phyloP scores from a whole-genome alignment of 2,888 invertebrate species.

The Aethes cnicana region DNA sequence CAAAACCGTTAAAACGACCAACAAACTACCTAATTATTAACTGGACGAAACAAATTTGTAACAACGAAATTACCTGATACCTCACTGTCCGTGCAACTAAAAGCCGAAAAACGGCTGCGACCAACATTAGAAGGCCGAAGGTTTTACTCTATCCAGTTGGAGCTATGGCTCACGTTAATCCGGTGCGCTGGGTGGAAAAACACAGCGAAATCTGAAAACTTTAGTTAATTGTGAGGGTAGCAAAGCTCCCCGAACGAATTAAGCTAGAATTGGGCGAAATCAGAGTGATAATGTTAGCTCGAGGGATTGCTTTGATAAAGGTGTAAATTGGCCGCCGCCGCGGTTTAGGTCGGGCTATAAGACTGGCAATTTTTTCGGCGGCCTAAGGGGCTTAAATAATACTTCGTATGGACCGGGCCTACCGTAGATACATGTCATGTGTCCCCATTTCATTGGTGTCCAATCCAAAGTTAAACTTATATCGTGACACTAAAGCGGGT shows the following conservation, averaged over 20 bases:
- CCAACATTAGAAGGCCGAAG: conserved; percentile 19
- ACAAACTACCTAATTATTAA: conserved; percentile 18
- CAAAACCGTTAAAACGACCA: conserved; percentile 20
- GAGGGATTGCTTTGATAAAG: conserved; percentile 21
- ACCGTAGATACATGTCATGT: too few relatives aligned
- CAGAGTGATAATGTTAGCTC: conserved; percentile 57
- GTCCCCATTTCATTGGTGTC: too few relatives aligned
- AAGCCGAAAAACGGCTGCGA: conserved; percentile 67
- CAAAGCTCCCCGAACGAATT: conserved; percentile 76
- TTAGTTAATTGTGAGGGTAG: conserved; percentile 76
- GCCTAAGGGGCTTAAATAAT: too few relatives aligned
- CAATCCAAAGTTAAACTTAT: too few relatives aligned
- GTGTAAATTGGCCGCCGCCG: too few relatives aligned
- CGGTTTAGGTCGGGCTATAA: too few relatives aligned
- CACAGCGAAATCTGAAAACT: conserved; percentile 75
- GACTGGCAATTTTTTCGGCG: too few relatives aligned
- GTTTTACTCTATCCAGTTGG: background rate
- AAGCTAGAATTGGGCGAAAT: conserved; percentile 69
- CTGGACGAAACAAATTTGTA: conserved; percentile 69
- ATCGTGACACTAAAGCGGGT: too few relatives aligned
- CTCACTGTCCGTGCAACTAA: conserved; percentile 73
- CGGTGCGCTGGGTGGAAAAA: conserved; percentile 53
- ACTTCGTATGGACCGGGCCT: too few relatives aligned
- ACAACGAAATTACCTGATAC: conserved; percentile 76
- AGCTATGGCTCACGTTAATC: conserved; percentile 38